Evolutionary conservation across 2,888 invertebrate species (phyloP).

Genomic region (Taenaris catops): DNA sequence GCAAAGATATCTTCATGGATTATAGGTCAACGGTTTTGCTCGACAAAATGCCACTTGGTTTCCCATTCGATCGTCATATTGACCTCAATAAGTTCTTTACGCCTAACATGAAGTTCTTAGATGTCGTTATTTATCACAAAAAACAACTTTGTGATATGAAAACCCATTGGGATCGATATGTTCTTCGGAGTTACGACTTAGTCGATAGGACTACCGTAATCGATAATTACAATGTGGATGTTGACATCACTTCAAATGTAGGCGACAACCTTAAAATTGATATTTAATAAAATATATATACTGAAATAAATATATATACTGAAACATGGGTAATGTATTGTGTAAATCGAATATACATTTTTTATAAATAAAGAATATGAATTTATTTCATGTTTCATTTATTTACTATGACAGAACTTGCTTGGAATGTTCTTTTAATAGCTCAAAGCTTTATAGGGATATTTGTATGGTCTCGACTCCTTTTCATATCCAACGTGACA

Average conservation of each 20-base stretch:
- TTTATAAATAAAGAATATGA: constrained; percentile 5
- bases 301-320: neutral
- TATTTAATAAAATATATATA: neutral
- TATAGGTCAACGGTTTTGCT: constrained; percentile 60
- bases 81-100: constrained; percentile 79
- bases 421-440: too few relatives aligned
- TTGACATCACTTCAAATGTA: constrained; percentile 33
- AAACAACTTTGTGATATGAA: constrained; percentile 63
- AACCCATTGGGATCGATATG: constrained; percentile 52
- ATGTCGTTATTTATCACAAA: constrained; percentile 82
- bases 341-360: too few relatives aligned
- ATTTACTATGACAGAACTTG: too few relatives aligned
- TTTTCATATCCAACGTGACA: too few relatives aligned
- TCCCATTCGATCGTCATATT: constrained; percentile 85
- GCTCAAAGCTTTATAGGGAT: too few relatives aligned
- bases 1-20: constrained; percentile 56
- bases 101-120: constrained; percentile 84
- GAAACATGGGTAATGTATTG: too few relatives aligned
- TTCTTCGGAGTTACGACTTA: constrained; percentile 50
- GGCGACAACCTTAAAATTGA: constrained; percentile 19
- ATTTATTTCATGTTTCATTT: constrained; percentile 4
- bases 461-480: too few relatives aligned
- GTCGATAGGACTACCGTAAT: constrained; percentile 40
- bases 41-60: constrained; percentile 84
- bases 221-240: constrained; percentile 40